These are phyloP conservation scores for Trematocara macrostoma DNA, from an alignment of 2,113 vertebrate species.

Conservation along the genomic window DNA sequence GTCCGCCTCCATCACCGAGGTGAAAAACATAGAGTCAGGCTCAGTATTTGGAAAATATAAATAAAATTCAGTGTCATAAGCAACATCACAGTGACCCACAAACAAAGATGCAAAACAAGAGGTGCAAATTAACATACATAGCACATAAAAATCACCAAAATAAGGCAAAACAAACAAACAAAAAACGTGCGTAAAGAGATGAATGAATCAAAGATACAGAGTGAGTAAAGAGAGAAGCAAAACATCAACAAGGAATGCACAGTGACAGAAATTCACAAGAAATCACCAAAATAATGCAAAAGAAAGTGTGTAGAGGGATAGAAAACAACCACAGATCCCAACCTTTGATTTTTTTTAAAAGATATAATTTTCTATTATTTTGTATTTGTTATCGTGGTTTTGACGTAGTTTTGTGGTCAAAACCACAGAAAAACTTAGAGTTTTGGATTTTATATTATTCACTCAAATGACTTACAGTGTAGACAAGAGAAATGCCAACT, in stretches of 20 bases:
- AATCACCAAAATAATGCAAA: neutral
- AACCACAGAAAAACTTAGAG: neutral
- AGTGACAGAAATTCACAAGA: neutral
- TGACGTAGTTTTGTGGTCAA: neutral
- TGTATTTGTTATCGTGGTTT: accelerated
- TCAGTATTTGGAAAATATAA: neutral
- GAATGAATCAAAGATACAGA: neutral
- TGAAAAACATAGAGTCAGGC: slow-evolving; percentile 17
- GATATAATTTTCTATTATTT: neutral
- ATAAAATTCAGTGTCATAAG: neutral
- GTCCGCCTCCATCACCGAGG: slow-evolving; percentile 85
- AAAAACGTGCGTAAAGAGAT: neutral
- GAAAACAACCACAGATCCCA: neutral
- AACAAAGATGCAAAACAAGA: neutral
- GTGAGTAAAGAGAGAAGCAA: neutral
- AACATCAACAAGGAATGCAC: neutral
- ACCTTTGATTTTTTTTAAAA: neutral
- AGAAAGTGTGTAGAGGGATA: neutral
- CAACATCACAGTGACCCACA: neutral
- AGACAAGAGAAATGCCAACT: neutral
- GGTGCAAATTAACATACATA: neutral
- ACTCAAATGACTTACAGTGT: accelerated
- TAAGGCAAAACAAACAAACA: neutral
- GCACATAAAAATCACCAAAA: neutral
- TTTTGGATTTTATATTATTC: neutral